These are phyloP conservation scores for Tribolium castaneum DNA, from an alignment of 1,140 invertebrate genomes.

Conservation along the genomic window DNA sequence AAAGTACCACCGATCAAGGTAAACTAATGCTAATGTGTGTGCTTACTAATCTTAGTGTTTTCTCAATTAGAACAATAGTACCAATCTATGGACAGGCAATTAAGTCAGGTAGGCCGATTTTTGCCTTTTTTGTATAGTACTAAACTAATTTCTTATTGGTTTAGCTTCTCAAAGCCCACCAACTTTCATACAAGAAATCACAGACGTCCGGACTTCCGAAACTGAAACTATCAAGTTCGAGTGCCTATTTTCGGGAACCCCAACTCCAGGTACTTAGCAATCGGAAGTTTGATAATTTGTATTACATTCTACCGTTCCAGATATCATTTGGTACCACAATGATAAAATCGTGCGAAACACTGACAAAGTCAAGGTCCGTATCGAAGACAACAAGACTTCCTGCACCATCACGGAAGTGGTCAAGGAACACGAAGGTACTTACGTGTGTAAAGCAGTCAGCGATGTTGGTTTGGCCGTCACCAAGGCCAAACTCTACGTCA, in stretches of 20 bases:
- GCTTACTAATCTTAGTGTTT: conserved; percentile 50
- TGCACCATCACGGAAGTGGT: conserved; percentile 77
- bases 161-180: conserved; percentile 82
- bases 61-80: conserved; percentile 52
- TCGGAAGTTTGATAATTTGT: neutral
- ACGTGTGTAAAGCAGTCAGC: conserved; percentile 87
- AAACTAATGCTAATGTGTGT: conserved; percentile 51
- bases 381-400: conserved; percentile 79
- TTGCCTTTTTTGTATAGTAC: neutral
- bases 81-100: conserved; percentile 49
- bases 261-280: conserved; percentile 77
- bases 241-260: conserved; percentile 84
- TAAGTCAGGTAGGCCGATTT: conserved; percentile 20
- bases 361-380: conserved; percentile 76
- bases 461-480: conserved; percentile 84
- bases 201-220: conserved; percentile 78
- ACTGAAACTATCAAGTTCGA: conserved; percentile 81
- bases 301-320: conserved; percentile 64
- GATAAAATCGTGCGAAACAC: conserved; percentile 81
- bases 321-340: conserved; percentile 91
- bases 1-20: conserved; percentile 41
- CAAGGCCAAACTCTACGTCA: conserved; percentile 80
- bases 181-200: conserved; percentile 84
- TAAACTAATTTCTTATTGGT: conserved; percentile 48
- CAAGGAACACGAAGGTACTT: conserved; percentile 82